Evolutionary conservation across 2,888 invertebrate genomes (phyloP).

Genomic region (Eupithecia vulgata): DNA sequence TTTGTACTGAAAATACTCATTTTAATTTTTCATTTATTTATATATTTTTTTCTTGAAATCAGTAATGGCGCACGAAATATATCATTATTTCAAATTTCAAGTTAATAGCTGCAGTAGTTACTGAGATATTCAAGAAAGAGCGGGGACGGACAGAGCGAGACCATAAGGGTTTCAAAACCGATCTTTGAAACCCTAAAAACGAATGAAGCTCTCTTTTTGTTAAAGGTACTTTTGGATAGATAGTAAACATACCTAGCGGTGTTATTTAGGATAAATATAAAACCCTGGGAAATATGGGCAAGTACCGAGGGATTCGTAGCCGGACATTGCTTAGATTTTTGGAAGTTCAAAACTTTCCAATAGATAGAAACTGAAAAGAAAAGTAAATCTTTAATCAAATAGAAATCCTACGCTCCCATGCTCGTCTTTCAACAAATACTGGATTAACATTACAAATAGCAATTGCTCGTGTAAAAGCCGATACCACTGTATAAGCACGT

Average conservation of each 20-base stretch:
- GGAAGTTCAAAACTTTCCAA: conserved; percentile 49
- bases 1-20: too few species aligned
- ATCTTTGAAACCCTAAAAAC: too few species aligned
- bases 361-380: conserved; percentile 28
- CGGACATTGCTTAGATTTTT: conserved; percentile 40
- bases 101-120: too few species aligned
- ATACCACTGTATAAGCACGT: conserved; percentile 30
- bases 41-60: too few species aligned
- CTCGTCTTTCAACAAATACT: background rate
- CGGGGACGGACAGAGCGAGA: too few species aligned
- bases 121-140: too few species aligned
- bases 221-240: conserved; percentile 1
- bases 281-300: conserved; percentile 54
- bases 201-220: background rate
- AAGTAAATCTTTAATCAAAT: conserved; percentile 3
- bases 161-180: too few species aligned
- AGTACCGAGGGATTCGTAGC: conserved; percentile 51
- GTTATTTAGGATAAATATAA: conserved; percentile 41
- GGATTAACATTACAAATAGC: conserved; percentile 9
- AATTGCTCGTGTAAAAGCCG: conserved; percentile 11
- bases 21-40: too few species aligned
- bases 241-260: background rate
- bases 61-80: too few species aligned
- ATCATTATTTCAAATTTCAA: too few species aligned
- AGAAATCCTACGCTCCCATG: background rate